Conservation (phyloP, 2,113 vertebrate genomes). For the Neolamprologus sp. region DNA sequence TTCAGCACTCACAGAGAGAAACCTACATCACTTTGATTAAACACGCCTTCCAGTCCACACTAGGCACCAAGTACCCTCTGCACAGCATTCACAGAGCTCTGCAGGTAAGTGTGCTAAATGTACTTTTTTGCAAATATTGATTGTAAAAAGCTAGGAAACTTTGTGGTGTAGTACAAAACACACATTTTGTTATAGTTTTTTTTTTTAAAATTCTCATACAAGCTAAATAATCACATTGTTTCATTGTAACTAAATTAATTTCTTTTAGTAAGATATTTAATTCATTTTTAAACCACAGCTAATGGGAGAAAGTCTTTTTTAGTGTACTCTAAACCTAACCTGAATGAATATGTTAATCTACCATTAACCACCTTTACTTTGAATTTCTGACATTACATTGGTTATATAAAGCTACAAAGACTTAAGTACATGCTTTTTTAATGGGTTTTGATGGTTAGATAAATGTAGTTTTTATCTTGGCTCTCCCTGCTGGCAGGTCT, state of each 20-base stretch:
- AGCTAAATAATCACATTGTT: not conserved
- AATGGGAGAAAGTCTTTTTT: not conserved
- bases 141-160: not conserved
- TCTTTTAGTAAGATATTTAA: not conserved
- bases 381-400: not conserved
- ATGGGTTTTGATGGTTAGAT: not conserved
- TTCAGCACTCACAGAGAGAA: conserved; percentile 60
- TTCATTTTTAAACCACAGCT: not conserved
- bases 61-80: conserved; percentile 78
- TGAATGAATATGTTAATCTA: not conserved
- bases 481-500: not conserved
- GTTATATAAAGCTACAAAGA: not conserved
- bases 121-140: not conserved
- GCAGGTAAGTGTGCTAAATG: conserved; percentile 66
- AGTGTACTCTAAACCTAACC: not conserved
- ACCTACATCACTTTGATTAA: conserved; percentile 77
- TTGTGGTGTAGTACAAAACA: not conserved
- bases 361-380: not conserved
- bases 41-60: conserved; percentile 85
- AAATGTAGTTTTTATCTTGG: not conserved
- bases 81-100: conserved; percentile 67
- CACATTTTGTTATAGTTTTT: not conserved
- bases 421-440: not conserved
- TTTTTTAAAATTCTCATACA: not conserved
- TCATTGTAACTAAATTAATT: not conserved